Percentiles rank a stretch among this genome's conserved stretches.
These are phyloP conservation scores for Macaria liturata DNA, from an alignment of 2,888 invertebrate species.

Conservation along the genomic window DNA sequence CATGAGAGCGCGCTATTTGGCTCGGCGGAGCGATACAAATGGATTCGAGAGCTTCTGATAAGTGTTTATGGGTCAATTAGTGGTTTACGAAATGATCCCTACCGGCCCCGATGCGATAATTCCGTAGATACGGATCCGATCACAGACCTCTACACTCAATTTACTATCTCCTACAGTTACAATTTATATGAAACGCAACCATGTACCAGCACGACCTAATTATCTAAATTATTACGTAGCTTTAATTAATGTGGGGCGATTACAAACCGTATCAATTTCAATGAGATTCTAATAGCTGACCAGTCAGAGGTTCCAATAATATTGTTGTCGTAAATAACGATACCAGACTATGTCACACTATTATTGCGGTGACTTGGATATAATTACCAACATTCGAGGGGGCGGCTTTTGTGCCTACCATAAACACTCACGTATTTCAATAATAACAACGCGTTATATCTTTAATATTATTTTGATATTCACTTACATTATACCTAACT, in stretches of 20 bases:
- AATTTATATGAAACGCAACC: slow-evolving; percentile 28
- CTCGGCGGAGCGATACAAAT: slow-evolving; percentile 53
- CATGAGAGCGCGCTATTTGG: slow-evolving; percentile 55
- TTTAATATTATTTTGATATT: too few species aligned
- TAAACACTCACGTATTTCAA: too few species aligned
- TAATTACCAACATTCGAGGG: too few species aligned
- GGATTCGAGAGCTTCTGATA: slow-evolving; percentile 64
- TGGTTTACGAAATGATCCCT: slow-evolving; percentile 63
- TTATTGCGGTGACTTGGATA: too few species aligned
- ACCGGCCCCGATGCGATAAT: slow-evolving; percentile 59
- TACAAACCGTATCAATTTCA: slow-evolving; percentile 20
- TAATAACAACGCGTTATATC: too few species aligned
- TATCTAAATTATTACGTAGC: slow-evolving; percentile 23
- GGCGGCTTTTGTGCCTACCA: too few species aligned
- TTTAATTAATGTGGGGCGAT: slow-evolving; percentile 35
- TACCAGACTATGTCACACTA: slow-evolving; percentile 6
- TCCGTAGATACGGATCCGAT: slow-evolving; percentile 51
- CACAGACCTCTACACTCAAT: slow-evolving; percentile 27
- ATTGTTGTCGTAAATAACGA: slow-evolving; percentile 8
- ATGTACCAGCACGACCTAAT: slow-evolving; percentile 38
- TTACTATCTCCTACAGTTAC: slow-evolving; percentile 19
- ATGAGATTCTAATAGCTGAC: slow-evolving; percentile 25
- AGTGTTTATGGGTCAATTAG: slow-evolving; percentile 74
- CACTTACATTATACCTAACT: too few species aligned
- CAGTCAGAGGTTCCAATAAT: slow-evolving; percentile 23